A percentile compares a stretch with the other conserved stretches of the same genome.
phyloP scores from a whole-genome alignment of 2,888 invertebrate species.

The Machimus rusticus region DNA sequence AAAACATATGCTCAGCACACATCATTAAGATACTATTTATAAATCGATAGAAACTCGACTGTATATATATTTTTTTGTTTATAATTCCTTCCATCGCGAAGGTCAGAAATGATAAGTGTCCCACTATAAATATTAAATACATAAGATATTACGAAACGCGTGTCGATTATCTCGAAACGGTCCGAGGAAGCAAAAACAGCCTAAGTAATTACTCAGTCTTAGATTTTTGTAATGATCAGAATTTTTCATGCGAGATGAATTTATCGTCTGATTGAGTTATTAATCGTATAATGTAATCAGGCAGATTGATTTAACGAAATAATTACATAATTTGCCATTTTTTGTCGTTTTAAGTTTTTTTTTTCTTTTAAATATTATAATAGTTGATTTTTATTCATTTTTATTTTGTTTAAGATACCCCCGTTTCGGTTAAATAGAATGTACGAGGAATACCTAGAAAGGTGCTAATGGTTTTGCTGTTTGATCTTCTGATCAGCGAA shows the following conservation, averaged over 20 bases:
- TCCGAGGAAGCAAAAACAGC: background rate
- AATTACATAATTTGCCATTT: background rate
- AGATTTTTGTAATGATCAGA: background rate
- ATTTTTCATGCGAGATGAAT: background rate
- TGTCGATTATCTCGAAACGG: background rate
- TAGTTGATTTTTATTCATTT: background rate
- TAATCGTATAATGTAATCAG: background rate
- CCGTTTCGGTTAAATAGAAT: background rate
- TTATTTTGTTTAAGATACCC: background rate
- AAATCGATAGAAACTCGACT: background rate
- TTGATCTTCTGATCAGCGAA: background rate
- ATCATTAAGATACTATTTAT: background rate
- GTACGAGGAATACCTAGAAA: background rate
- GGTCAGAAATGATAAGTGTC: background rate
- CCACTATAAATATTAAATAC: background rate
- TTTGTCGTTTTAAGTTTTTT: background rate
- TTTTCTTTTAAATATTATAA: background rate
- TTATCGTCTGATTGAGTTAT: background rate
- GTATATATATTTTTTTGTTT: background rate
- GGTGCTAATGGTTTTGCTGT: conserved; percentile 7
- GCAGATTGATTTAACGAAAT: background rate
- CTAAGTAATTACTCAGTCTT: background rate
- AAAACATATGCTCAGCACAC: background rate
- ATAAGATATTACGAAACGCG: background rate
- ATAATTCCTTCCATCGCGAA: background rate